Conservation (phyloP, 2,113 vertebrate genomes). For the rat (Rattus norvegicus) region DNA sequence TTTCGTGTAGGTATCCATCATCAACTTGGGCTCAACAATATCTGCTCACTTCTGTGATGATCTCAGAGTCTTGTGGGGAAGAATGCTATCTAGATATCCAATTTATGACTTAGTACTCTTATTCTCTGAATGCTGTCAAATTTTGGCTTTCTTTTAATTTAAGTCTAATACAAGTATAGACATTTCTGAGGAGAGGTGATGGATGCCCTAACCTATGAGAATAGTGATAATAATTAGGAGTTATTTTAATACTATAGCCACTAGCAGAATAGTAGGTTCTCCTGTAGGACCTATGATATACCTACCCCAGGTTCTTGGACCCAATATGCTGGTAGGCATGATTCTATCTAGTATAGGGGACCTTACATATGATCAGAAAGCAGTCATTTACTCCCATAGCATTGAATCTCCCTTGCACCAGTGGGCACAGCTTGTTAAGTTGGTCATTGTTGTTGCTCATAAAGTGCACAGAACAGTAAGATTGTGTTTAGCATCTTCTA, state of each 20-base stretch:
- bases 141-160: background rate
- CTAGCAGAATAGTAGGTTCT: background rate
- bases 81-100: too few relatives aligned
- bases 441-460: background rate
- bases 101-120: too few relatives aligned
- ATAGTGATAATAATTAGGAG: background rate
- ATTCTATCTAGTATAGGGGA: background rate
- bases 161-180: background rate
- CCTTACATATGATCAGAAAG: background rate
- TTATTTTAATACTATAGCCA: background rate
- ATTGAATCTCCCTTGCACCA: too few relatives aligned
- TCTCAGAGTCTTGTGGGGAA: background rate
- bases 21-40: too few relatives aligned
- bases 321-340: background rate
- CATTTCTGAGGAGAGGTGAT: background rate
- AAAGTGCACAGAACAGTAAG: background rate
- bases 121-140: background rate
- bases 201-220: background rate
- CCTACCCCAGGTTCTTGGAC: background rate
- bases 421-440: background rate
- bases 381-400: background rate
- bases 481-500: too few relatives aligned
- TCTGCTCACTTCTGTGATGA: background rate
- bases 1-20: background rate
- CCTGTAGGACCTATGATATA: background rate